A percentile compares a stretch with the other conserved stretches of the same genome.
Conservation (phyloP, 2,888 invertebrate species). For the Epinotia brunnichana region DNA sequence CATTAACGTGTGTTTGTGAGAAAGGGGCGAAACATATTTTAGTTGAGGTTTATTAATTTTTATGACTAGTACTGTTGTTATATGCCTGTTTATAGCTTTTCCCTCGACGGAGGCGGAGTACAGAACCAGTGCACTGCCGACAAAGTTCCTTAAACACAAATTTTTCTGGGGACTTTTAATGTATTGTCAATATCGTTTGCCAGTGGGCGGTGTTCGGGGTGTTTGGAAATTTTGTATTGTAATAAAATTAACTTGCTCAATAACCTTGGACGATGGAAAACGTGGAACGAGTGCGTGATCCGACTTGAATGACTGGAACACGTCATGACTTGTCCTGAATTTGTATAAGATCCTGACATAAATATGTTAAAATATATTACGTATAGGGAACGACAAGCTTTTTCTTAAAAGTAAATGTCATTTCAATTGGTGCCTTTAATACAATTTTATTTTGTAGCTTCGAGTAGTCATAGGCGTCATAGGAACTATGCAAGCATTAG, state of each 20-base stretch:
- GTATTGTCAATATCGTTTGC: neutral
- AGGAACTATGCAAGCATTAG: constrained; percentile 2
- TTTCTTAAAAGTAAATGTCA: neutral
- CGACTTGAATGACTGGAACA: constrained; percentile 19
- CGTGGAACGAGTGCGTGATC: constrained; percentile 34
- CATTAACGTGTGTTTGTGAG: neutral
- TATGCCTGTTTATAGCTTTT: too few relatives aligned
- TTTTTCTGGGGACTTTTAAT: neutral
- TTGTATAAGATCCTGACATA: neutral
- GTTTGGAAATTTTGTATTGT: constrained; percentile 26
- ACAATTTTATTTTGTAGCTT: constrained; percentile 18
- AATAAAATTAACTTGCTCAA: constrained; percentile 43
- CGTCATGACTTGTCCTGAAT: neutral
- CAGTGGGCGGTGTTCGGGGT: constrained; percentile 9
- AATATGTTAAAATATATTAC: too few relatives aligned
- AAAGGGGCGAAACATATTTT: neutral
- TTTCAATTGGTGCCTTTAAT: constrained; percentile 23
- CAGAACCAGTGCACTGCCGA: neutral
- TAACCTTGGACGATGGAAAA: constrained; percentile 28
- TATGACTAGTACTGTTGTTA: too few relatives aligned
- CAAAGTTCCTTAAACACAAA: neutral
- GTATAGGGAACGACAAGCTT: neutral
- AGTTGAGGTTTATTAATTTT: neutral
- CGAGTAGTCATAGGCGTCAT: constrained; percentile 16
- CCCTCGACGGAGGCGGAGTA: neutral